These are phyloP conservation scores for Gryllus bimaculatus DNA, from an alignment of 1,140 invertebrate species.

Conservation along the genomic window DNA sequence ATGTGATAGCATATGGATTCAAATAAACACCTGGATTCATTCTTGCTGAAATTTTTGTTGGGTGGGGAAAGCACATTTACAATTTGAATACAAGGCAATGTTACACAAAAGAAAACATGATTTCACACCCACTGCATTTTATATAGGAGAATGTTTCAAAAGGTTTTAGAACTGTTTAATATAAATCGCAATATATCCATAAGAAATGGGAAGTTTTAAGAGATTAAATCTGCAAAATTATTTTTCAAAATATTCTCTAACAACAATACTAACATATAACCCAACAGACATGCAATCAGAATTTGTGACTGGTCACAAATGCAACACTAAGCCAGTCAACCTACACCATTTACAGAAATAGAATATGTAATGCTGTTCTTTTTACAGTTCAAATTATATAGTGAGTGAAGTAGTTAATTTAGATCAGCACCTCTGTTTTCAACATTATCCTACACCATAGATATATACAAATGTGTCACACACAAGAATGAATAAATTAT, in stretches of 20 bases:
- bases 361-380: neutral
- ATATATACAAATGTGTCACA: neutral
- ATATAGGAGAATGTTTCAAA: no score
- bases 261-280: neutral
- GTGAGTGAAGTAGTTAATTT: neutral
- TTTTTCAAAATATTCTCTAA: no score
- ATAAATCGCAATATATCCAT: no score
- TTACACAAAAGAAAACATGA: neutral
- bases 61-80: neutral
- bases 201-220: no score
- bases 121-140: neutral
- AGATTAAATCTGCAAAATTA: no score
- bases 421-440: neutral
- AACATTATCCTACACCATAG: neutral
- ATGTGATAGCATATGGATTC: neutral
- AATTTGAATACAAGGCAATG: neutral
- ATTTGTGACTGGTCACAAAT: neutral
- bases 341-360: neutral
- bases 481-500: neutral
- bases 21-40: neutral
- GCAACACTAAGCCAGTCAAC: neutral
- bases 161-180: no score
- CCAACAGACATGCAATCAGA: neutral
- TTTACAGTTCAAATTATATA: neutral
- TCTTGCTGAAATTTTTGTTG: neutral